Evolutionary conservation across 2,888 invertebrate species (phyloP), one percentile per base, ranked within the genome.

Genomic region (Chloroclysta siterata): DNA sequence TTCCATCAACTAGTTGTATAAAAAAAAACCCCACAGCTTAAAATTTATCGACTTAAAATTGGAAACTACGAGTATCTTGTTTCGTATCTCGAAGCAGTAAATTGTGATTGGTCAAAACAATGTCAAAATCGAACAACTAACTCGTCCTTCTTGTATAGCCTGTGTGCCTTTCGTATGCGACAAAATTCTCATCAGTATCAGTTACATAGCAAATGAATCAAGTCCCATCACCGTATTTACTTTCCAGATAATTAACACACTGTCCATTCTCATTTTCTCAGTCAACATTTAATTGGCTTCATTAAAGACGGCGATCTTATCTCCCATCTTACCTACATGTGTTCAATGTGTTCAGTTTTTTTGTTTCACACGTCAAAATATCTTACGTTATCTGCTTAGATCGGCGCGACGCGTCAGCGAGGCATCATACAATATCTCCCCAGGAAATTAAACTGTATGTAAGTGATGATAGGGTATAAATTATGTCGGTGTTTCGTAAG

Each of bases 361-460:
- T 72, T 75, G 76, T 68, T 81, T 81, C 79, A 82, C 84, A 82
- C 83, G 85, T 87, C 86, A 86, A 83, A 88, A 84, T 82, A 82
- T 82, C 78, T 83, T 76, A 81, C 75, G 67, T 77, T 87, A 88
- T 89, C 87, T 77, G 60, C 50, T 65, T 71, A 67, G 77, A 87
- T 87, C 85, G 68, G 78, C 71, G 82, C 81, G 82, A 83, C 81
- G 80, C 74, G 82, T 82, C 83, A 78, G 76, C 69, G 66, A 62
- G 64, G 63, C 66, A 61, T 65, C 63, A 54, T 46, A 28, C 36
- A 22, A 36, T 17, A 63, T 53, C 52, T 17, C 2, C 14, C 76
- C 73, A 44, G 44, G 39, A 70, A 60, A 63, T 22, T 63, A 14
- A 53, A 62, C 68, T 56, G 29, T 70, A 65, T 62, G 14, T 17